Evolutionary conservation across 2,888 invertebrate genomes (phyloP), one percentile per base, ranked within the genome.

Genomic region (Amiota minor): DNA sequence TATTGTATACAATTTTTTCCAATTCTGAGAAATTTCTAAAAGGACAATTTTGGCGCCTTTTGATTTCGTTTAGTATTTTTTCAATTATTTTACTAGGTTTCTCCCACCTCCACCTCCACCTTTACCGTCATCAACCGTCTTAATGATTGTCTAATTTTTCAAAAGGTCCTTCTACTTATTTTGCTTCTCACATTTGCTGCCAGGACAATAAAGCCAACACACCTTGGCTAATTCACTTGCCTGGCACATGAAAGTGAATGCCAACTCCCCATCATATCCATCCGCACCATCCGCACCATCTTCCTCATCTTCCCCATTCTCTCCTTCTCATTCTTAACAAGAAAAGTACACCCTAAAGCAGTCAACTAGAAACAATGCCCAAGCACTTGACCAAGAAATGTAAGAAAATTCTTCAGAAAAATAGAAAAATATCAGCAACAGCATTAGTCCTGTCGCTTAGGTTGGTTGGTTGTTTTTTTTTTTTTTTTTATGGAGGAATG

Each of bases 201-300:
- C 35, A 35, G 35, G 35, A 35, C 35, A 35, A 35, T 35, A 35
- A 35, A 35, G 35, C 35, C 35, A 35, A 35, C 2, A 35, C 35
- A 35, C 35, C 35, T 35, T 35, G 35, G 53, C 69, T 55, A 69
- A 69, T 69, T 53, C 69, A 53, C 55, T 55, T 55, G 18, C 53
- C n/a, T 18, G 75, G 65, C 18, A 65, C 65, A 76, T 75, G 76
- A 80, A 80, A 79, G 80, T 80, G 77, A 79, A 79, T 77, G 80
- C 77, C 80, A 77, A 80, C 75, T 45, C 65, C 47, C 49, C 47
- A 10, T 35, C 35, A 1, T 3, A 23, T 23, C 35, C 35, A 35
- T 35, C 35, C 35, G 1, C 1, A 2, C 23, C 3, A 35, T 35
- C 35, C 35, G 2, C 35, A 35, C 35, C 35, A 35, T 35, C 2